phyloP scores from a whole-genome alignment of 1,140 invertebrate species.

The Drepana arcuata region DNA sequence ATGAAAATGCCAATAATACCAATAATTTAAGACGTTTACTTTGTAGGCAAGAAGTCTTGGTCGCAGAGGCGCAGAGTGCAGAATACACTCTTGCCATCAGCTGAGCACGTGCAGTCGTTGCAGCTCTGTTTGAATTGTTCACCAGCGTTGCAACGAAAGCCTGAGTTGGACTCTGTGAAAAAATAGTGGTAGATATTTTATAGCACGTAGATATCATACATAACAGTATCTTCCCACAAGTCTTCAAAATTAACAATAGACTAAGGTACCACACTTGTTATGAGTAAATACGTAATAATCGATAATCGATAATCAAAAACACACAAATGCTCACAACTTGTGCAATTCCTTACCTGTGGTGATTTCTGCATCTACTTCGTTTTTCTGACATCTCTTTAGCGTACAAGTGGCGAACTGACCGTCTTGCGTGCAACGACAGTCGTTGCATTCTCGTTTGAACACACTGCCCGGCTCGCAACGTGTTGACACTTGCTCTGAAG shows the following conservation, averaged over 20 bases:
- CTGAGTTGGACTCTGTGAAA: constrained; percentile 42
- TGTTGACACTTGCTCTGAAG: constrained; percentile 18
- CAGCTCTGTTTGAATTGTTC: constrained; percentile 67
- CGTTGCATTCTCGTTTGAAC: constrained; percentile 64
- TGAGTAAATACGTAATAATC: too few relatives aligned
- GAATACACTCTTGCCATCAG: constrained; percentile 63
- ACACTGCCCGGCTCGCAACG: constrained; percentile 54
- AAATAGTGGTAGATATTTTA: too few relatives aligned
- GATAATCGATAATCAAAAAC: too few relatives aligned
- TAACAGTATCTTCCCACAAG: too few relatives aligned
- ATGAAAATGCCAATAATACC: too few relatives aligned
- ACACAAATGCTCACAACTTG: too few relatives aligned
- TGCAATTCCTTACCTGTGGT: too few relatives aligned
- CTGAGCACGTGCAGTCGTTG: constrained; percentile 70
- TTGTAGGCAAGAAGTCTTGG: constrained; percentile 22
- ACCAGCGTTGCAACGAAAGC: constrained; percentile 69
- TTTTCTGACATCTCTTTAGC: constrained; percentile 30
- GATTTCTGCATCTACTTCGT: constrained; percentile 14
- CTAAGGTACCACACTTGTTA: too few relatives aligned
- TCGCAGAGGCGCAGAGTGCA: constrained; percentile 61
- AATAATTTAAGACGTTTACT: too few relatives aligned
- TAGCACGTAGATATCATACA: too few relatives aligned
- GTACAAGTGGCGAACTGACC: constrained; percentile 62
- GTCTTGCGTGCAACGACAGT: constrained; percentile 54
- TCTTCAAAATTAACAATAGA: too few relatives aligned